A percentile compares a stretch with the other conserved stretches of the same genome.
phyloP scores from a whole-genome alignment of 2,113 vertebrate genomes.

The Scytalopus superciliaris region DNA sequence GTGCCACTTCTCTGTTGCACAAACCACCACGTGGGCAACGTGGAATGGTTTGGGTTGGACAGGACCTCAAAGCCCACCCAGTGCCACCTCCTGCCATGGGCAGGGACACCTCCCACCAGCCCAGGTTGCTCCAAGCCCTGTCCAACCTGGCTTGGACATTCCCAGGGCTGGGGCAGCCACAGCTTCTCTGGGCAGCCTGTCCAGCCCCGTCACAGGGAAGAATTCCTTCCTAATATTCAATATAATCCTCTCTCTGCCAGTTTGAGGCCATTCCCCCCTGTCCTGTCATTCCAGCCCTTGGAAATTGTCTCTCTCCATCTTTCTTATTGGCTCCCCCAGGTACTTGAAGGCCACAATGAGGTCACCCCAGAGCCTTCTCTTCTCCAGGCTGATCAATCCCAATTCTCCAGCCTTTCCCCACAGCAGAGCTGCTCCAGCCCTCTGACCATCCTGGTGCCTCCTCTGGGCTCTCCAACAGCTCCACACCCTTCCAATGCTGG shows the following conservation, averaged over 20 bases:
- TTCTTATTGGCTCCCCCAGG: neutral
- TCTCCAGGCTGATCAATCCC: neutral
- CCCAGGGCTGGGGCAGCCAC: neutral
- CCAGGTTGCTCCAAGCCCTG: fast-evolving
- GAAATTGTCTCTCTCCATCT: neutral
- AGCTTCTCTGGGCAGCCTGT: neutral
- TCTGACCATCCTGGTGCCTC: neutral
- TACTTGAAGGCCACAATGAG: neutral
- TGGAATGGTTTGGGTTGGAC: too few relatives aligned
- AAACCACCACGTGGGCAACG: fast-evolving
- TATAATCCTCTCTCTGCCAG: neutral
- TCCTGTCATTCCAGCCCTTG: neutral
- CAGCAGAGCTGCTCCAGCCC: neutral
- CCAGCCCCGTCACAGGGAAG: neutral
- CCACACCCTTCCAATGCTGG: fast-evolving
- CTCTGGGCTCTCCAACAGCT: neutral
- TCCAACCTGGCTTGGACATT: neutral
- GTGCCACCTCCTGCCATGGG: neutral
- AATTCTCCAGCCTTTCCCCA: neutral
- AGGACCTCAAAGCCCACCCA: neutral
- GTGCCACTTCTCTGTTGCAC: neutral
- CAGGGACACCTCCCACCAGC: neutral
- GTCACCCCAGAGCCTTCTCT: neutral
- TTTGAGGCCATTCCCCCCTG: neutral
- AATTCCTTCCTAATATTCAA: neutral